Conservation (phyloP, 2,797 vertebrate species). For the Parotocinclus haroldoi region DNA sequence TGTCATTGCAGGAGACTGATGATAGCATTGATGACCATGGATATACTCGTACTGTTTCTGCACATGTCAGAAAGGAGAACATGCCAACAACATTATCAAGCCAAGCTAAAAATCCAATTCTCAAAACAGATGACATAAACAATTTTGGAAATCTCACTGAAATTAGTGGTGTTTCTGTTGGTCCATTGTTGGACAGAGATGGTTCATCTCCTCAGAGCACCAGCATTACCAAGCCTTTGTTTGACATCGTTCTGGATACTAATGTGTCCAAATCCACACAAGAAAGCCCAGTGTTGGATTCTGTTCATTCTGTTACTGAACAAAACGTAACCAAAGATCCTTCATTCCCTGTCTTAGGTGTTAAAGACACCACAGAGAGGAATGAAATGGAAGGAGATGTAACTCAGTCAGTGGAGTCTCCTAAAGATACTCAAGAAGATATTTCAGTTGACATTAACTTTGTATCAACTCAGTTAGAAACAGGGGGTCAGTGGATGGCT, state of each 20-base stretch:
- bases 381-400: constrained; percentile 12
- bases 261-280: background rate
- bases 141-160: no score
- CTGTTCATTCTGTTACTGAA: constrained; percentile 1
- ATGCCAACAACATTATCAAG: no score
- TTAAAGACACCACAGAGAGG: background rate
- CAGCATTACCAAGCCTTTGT: no score
- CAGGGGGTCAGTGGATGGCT: background rate
- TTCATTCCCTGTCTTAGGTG: background rate
- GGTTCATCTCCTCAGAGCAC: no score
- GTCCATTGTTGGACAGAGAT: no score
- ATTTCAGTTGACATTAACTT: background rate
- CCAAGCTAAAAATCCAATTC: no score
- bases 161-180: no score
- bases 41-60: no score
- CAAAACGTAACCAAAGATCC: background rate
- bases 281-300: background rate
- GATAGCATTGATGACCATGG: no score
- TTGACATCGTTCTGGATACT: background rate
- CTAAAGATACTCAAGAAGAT: background rate
- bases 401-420: background rate
- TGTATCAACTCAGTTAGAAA: background rate
- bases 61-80: no score
- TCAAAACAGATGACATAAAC: no score
- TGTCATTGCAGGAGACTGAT: no score